A percentile compares a stretch with the other conserved stretches of the same genome.
Evolutionary conservation across 2,113 vertebrate species (phyloP).

Genomic region (Bungarus multicinctus): DNA sequence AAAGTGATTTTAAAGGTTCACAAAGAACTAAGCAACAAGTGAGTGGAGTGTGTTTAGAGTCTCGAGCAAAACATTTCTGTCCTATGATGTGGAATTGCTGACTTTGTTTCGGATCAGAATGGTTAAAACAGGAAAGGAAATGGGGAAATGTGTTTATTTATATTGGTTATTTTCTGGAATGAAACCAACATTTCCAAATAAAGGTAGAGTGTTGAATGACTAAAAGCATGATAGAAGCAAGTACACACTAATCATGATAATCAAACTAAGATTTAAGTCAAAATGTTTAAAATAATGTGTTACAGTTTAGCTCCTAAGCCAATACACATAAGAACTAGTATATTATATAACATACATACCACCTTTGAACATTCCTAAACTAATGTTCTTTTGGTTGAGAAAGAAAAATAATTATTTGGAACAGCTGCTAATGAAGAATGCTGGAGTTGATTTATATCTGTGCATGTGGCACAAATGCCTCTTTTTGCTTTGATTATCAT

Average conservation of each 20-base stretch:
- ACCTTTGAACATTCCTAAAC: background rate
- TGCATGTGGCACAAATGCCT: background rate
- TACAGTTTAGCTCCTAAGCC: background rate
- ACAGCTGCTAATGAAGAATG: background rate
- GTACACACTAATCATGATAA: background rate
- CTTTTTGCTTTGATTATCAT: background rate
- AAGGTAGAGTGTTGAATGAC: background rate
- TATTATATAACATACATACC: background rate
- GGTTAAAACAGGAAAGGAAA: background rate
- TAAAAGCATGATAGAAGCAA: background rate
- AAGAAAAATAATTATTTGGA: conserved; percentile 6
- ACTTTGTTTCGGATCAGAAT: background rate
- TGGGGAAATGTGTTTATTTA: background rate
- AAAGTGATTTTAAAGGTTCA: conserved; percentile 8
- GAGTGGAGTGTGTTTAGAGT: conserved; percentile 27
- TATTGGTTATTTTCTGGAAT: background rate
- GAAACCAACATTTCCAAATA: background rate
- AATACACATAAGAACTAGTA: background rate
- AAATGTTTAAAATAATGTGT: background rate
- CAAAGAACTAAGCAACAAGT: background rate
- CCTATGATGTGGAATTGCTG: accelerated
- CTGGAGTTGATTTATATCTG: background rate
- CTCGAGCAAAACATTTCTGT: conserved; percentile 15
- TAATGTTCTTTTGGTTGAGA: background rate
- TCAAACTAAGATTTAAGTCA: background rate